Evolutionary conservation across 2,113 vertebrate genomes (phyloP).

Genomic region (Sorex fumeus): DNA sequence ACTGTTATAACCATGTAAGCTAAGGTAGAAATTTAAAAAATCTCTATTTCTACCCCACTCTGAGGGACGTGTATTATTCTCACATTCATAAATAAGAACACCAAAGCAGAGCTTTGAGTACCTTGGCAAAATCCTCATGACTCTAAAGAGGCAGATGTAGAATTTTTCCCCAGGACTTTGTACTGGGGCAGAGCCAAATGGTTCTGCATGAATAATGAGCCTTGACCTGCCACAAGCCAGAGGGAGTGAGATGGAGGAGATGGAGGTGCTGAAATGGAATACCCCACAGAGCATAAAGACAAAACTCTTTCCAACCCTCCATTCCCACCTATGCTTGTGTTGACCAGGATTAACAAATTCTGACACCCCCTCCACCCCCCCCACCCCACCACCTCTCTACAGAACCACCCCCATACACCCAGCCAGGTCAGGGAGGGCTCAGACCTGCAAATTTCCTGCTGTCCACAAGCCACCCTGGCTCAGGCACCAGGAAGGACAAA

Average conservation of each 20-base stretch:
- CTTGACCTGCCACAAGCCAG: neutral
- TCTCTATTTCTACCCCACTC: neutral
- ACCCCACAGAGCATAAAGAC: neutral
- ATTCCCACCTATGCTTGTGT: neutral
- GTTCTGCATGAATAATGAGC: constrained; percentile 5
- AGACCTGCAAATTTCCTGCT: neutral
- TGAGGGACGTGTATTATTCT: neutral
- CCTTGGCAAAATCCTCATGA: neutral
- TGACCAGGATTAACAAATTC: no score
- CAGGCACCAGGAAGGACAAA: neutral
- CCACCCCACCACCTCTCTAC: rapidly evolving
- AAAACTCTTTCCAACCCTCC: neutral
- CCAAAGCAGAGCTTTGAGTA: neutral
- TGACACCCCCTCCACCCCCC: no score
- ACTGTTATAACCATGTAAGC: no score
- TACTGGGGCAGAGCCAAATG: neutral
- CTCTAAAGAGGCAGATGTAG: neutral
- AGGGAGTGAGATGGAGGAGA: neutral
- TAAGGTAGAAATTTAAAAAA: neutral
- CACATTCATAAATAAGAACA: constrained; percentile 38
- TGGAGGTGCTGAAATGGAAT: neutral
- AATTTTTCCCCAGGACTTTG: constrained; percentile 48
- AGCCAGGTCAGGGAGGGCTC: neutral
- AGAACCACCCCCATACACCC: neutral
- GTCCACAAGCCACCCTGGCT: neutral